Evolutionary conservation across 2,888 invertebrate genomes (phyloP), one percentile per base, ranked within the genome.

Genomic region (Odontothrips loti): DNA sequence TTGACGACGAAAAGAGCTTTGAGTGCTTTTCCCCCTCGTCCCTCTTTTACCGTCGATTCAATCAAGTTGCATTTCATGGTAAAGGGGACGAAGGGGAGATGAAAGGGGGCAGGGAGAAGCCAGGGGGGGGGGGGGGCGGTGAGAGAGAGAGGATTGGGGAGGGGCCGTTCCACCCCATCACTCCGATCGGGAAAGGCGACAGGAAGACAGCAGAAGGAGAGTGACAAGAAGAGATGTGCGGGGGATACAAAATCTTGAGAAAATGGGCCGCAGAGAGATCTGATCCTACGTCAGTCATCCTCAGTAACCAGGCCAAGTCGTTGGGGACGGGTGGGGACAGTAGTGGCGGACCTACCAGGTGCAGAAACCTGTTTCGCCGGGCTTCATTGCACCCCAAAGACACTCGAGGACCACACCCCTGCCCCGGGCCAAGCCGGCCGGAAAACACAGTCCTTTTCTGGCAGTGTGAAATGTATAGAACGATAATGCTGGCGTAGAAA

Each of bases 391-490:
- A 6, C 34, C 34, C 34, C 34, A 6, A 6, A 6, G 6, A 43
- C 34, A 43, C 34, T 43, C n/a, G n/a, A n/a, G n/a, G n/a, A n/a
- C n/a, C n/a, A n/a, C n/a, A n/a, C n/a, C n/a, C n/a, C n/a, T n/a
- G 58, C 58, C 58, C n/a, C 58, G 15, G 17, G 58, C 58, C 20
- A 6, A 58, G 58, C 58, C 6, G 27, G 68, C 68, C 23, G 27
- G 68, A 75, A 23, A 75, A 75, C 68, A 27, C 68, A 12, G 27
- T 12, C 23, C 68, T 27, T 75, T 68, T 75, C 27, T 75, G 68
- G 68, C 68, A 75, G 68, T 75, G 68, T 75, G 68, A 75, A 23
- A 68, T 68, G 68, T 68, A 68, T 68, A 23, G 68, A 75, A 75
- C 27, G 68, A 75, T 75, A 75, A 75, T 75, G 68, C 68, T 27